A percentile compares a stretch with the other conserved stretches of the same genome.
Evolutionary conservation across 2,888 invertebrate species (phyloP).

Genomic region (Mylabris sibirica): DNA sequence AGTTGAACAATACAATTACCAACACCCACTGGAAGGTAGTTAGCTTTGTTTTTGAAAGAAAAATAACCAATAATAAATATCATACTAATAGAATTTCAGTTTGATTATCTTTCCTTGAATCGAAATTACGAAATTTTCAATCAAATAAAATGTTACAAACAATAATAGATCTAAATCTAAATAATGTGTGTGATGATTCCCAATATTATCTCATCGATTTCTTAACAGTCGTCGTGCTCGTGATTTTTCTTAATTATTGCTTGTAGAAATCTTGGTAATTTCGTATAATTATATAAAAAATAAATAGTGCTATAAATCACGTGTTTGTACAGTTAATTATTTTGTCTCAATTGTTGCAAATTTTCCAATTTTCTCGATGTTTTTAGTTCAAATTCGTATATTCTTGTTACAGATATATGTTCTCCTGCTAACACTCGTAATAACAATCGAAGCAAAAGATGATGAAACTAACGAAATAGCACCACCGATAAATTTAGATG

Average conservation of each 20-base stretch:
- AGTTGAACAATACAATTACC: not conserved
- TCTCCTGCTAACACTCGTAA: conserved; percentile 26
- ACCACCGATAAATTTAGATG: conserved; percentile 72
- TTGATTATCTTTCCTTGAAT: not conserved
- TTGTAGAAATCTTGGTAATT: not conserved
- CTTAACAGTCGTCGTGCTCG: not conserved
- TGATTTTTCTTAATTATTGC: not conserved
- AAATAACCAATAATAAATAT: not conserved
- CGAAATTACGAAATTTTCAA: not conserved
- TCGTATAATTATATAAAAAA: too few relatives aligned
- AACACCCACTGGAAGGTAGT: not conserved
- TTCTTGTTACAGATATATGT: conserved; percentile 31
- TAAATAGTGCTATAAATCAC: too few relatives aligned
- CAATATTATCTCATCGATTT: not conserved
- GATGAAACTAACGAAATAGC: conserved; percentile 60
- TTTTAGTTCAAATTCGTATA: not conserved
- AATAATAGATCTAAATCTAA: not conserved
- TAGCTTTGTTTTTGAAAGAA: not conserved
- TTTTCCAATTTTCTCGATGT: too few relatives aligned
- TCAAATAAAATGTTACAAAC: not conserved
- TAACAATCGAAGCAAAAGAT: conserved; percentile 35
- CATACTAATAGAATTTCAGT: not conserved
- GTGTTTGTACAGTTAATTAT: too few relatives aligned
- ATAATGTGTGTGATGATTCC: not conserved
- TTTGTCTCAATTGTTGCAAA: too few relatives aligned